phyloP scores from a whole-genome alignment of 2,888 invertebrate genomes.

The Drosophila differens region DNA sequence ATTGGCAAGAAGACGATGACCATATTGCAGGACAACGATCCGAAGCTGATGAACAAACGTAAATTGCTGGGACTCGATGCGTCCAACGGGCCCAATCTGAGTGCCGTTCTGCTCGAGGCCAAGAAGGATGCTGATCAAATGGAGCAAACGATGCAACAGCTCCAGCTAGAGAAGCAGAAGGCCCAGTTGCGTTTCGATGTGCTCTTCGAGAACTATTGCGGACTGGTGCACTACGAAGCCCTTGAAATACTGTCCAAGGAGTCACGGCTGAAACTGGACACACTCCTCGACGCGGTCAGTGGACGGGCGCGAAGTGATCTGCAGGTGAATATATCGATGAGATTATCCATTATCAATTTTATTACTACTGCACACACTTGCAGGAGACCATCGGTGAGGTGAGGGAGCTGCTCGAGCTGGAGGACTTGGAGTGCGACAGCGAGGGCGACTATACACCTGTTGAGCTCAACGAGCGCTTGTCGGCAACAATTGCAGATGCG shows the following conservation, averaged over 20 bases:
- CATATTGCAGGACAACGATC: conserved; percentile 96
- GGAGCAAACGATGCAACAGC: conserved; percentile 79
- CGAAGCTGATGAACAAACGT: conserved; percentile 91
- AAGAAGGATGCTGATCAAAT: conserved; percentile 88
- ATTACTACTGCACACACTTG: not conserved
- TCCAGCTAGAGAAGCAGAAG: conserved; percentile 80
- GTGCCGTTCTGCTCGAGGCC: conserved; percentile 88
- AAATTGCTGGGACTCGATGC: conserved; percentile 85
- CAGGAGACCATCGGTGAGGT: conserved; percentile 92
- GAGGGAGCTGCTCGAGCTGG: conserved; percentile 91
- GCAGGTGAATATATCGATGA: conserved; percentile 66
- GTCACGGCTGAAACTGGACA: conserved; percentile 90
- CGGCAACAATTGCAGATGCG: conserved; percentile 88
- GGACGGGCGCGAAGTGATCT: conserved; percentile 88
- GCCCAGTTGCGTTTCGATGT: conserved; percentile 90
- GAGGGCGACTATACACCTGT: conserved; percentile 86
- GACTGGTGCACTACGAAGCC: conserved; percentile 95
- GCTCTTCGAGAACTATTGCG: conserved; percentile 95
- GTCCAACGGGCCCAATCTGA: conserved; percentile 79
- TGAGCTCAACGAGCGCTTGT: conserved; percentile 87
- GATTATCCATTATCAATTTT: not conserved
- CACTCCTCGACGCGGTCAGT: conserved; percentile 87
- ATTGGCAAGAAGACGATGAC: conserved; percentile 98
- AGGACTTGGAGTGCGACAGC: conserved; percentile 88
- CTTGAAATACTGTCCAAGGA: conserved; percentile 95